Conservation (phyloP, 2,113 vertebrate species). For the Vombatus ursinus region DNA sequence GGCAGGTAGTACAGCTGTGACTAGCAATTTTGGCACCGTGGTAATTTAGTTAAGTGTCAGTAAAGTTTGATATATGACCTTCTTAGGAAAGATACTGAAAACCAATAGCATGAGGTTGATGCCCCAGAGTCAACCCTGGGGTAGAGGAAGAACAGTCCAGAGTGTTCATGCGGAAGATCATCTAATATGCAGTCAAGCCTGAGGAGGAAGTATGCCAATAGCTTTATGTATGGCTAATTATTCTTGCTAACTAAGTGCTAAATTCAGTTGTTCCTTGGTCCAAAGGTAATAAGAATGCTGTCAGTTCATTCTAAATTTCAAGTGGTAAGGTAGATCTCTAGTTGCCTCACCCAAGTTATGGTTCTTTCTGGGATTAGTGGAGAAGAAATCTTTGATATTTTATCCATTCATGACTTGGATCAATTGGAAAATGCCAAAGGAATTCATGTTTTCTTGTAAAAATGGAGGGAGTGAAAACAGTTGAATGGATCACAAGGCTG, state of each 20-base stretch:
- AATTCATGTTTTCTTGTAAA: not conserved
- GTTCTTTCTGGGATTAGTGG: not conserved
- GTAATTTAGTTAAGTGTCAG: not conserved
- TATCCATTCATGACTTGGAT: not conserved
- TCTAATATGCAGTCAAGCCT: not conserved
- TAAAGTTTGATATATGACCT: not conserved
- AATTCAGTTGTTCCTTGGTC: not conserved
- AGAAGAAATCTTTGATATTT: not conserved
- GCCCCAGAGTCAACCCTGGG: not conserved
- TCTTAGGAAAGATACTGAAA: not conserved
- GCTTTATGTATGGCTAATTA: not conserved
- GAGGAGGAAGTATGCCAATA: not conserved
- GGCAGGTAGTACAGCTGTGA: not conserved
- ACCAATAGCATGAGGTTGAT: not conserved
- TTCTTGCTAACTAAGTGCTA: not conserved
- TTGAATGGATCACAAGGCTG: not conserved
- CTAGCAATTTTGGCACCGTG: not conserved
- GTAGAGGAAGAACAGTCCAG: not conserved
- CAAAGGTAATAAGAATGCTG: not conserved
- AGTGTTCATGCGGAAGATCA: not conserved
- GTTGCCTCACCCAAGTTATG: not conserved
- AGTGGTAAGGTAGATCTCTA: not conserved
- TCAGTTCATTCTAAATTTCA: not conserved
- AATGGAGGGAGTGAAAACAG: not conserved
- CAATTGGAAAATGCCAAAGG: not conserved